phyloP scores from a whole-genome alignment of 2,888 invertebrate genomes.

The Macropis europaea region DNA sequence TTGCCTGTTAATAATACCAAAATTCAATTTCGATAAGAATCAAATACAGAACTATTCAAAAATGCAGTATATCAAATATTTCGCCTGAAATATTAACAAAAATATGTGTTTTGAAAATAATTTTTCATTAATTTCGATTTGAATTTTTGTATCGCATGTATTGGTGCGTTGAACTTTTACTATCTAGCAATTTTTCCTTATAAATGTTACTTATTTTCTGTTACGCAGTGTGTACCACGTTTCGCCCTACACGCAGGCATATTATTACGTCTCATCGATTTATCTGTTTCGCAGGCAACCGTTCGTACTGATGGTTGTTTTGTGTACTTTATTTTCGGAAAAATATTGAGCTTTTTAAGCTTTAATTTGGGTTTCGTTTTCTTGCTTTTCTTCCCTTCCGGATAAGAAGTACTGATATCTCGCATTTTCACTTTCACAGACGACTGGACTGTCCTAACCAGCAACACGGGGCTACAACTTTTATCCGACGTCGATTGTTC shows the following conservation, averaged over 20 bases:
- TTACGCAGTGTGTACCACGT: conserved; percentile 4
- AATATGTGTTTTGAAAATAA: too few species aligned
- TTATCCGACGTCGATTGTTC: conserved; percentile 36
- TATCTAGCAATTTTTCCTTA: too few species aligned
- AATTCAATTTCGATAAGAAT: neutral
- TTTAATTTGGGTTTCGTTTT: conserved; percentile 20
- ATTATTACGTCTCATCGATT: conserved; percentile 8
- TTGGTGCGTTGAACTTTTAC: too few species aligned
- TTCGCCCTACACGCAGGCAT: conserved; percentile 18
- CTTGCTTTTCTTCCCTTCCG: neutral
- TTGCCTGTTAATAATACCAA: too few species aligned
- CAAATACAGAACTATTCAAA: neutral
- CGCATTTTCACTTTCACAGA: conserved; percentile 53
- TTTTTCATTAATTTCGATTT: too few species aligned
- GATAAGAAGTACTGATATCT: conserved; percentile 53
- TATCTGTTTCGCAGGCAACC: conserved; percentile 52
- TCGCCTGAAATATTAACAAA: too few species aligned
- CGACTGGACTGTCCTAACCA: conserved; percentile 48
- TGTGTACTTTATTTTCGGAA: conserved; percentile 35
- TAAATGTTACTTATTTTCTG: neutral
- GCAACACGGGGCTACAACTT: conserved; percentile 38
- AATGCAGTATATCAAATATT: too few species aligned
- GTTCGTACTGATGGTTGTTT: conserved; percentile 38
- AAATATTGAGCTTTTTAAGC: conserved; percentile 25
- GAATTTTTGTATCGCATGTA: too few species aligned